These are phyloP conservation scores for Galeopsomyia nigrocyanea DNA, from an alignment of 2,888 invertebrate genomes.

Conservation along the genomic window DNA sequence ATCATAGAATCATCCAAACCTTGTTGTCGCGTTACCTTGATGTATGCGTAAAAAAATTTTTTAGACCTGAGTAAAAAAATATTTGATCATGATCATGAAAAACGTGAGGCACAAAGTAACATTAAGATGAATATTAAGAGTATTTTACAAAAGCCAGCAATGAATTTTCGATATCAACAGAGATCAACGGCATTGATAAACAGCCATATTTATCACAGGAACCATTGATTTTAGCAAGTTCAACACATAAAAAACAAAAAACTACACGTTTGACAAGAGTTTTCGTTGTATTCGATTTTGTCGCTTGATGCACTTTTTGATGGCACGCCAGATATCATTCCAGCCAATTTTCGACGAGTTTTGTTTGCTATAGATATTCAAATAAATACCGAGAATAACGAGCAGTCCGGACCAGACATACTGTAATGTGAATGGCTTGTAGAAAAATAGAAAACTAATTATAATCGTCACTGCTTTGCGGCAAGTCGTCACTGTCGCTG, in stretches of 20 bases:
- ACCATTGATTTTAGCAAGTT: too few relatives aligned
- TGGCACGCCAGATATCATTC: slow-evolving; percentile 47
- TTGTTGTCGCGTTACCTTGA: too few relatives aligned
- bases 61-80: too few relatives aligned
- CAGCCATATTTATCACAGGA: too few relatives aligned
- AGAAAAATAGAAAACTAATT: slow-evolving; percentile 92
- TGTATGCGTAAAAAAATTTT: too few relatives aligned
- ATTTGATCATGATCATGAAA: too few relatives aligned
- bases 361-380: slow-evolving; percentile 90
- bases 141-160: neutral
- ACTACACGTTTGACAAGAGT: slow-evolving; percentile 50
- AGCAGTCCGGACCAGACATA: slow-evolving; percentile 91
- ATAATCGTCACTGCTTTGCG: slow-evolving; percentile 93
- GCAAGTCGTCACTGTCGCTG: slow-evolving; percentile 93
- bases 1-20: too few relatives aligned
- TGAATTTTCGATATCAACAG: neutral
- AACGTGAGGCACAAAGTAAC: too few relatives aligned
- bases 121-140: too few relatives aligned
- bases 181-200: too few relatives aligned
- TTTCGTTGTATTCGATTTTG: slow-evolving; percentile 59
- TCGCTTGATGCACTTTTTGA: slow-evolving; percentile 53
- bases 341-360: slow-evolving; percentile 44
- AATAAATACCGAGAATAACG: slow-evolving; percentile 90
- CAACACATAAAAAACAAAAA: neutral
- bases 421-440: slow-evolving; percentile 94